Conservation (phyloP, 2,888 invertebrate genomes). For the Beris morrisii region DNA sequence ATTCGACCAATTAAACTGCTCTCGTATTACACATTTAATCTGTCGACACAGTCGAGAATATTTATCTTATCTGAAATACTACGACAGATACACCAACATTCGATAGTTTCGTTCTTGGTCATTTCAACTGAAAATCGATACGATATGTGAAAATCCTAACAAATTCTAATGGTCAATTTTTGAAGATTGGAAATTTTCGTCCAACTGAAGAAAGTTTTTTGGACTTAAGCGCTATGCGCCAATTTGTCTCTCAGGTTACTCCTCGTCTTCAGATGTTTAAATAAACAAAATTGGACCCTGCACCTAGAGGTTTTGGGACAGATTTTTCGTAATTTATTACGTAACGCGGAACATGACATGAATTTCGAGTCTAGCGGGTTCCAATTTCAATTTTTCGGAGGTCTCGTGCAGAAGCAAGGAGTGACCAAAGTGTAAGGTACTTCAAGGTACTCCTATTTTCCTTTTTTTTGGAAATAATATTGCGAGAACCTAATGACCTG, state of each 20-base stretch:
- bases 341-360: neutral
- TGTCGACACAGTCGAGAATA: constrained; percentile 30
- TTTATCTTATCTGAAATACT: constrained; percentile 2
- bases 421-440: constrained; percentile 20
- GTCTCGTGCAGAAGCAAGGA: constrained; percentile 23
- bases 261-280: constrained; percentile 29
- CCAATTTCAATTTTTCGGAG: constrained; percentile 22
- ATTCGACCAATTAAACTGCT: constrained; percentile 32
- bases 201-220: constrained; percentile 12
- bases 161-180: too few relatives aligned
- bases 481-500: too few relatives aligned
- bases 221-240: constrained; percentile 31
- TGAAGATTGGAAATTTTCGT: neutral
- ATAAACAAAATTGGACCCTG: constrained; percentile 25
- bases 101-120: neutral
- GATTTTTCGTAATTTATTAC: constrained; percentile 8
- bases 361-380: constrained; percentile 8
- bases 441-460: constrained; percentile 5
- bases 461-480: too few relatives aligned
- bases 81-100: constrained; percentile 1
- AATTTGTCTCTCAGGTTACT: constrained; percentile 33
- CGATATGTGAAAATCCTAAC: constrained; percentile 12
- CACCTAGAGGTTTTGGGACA: constrained; percentile 1
- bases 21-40: constrained; percentile 35
- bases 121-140: constrained; percentile 17